Percentiles rank a stretch among this genome's conserved stretches.
Evolutionary conservation across 2,797 vertebrate species (phyloP).

Genomic region (Hipposideros larvatus): DNA sequence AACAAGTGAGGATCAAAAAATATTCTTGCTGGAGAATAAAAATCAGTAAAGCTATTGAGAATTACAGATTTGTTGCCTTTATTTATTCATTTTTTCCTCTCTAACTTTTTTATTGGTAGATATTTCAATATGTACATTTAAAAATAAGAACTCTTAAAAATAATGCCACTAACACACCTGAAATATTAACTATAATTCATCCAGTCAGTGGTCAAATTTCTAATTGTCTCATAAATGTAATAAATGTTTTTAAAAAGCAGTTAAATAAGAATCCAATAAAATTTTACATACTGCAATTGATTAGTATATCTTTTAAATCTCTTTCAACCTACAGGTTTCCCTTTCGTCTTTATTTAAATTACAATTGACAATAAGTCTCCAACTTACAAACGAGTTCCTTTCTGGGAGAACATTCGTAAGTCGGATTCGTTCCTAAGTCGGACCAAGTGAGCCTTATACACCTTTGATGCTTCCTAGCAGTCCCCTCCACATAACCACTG

Average conservation of each 20-base stretch:
- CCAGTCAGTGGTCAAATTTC: not conserved
- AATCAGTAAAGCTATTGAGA: not conserved
- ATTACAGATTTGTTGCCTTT: not conserved
- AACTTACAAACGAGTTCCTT: too few relatives aligned
- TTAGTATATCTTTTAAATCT: not conserved
- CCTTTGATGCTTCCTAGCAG: too few relatives aligned
- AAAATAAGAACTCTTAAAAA: not conserved
- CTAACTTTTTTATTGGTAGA: not conserved
- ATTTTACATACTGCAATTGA: not conserved
- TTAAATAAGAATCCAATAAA: conserved; percentile 30
- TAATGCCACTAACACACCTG: not conserved
- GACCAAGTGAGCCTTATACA: too few relatives aligned
- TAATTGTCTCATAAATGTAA: not conserved
- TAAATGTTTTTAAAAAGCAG: not conserved
- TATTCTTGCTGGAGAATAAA: conserved; percentile 3
- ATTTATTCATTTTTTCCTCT: not conserved
- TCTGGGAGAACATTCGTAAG: too few relatives aligned
- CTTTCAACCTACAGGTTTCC: not conserved
- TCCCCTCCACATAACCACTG: too few relatives aligned
- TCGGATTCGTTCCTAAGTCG: too few relatives aligned
- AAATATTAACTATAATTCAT: conserved; percentile 32
- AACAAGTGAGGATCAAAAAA: not conserved
- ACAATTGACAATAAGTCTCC: not conserved
- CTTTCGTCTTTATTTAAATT: conserved; percentile 16
- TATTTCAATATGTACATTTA: not conserved